A percentile compares a stretch with the other conserved stretches of the same genome.
Conservation (phyloP, 2,113 vertebrate genomes). For the Myiozetetes cayanensis region DNA sequence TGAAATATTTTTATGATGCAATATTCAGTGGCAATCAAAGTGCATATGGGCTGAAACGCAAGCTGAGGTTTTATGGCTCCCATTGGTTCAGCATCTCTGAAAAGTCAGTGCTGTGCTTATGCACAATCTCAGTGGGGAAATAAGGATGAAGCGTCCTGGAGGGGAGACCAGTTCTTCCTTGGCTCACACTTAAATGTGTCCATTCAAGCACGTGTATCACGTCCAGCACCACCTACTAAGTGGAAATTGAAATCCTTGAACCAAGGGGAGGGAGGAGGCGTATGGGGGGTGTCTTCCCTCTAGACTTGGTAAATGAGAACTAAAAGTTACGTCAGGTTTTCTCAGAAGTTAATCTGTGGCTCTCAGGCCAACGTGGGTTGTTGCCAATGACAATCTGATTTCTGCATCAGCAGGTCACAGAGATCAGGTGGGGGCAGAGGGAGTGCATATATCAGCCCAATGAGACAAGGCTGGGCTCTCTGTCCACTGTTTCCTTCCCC, state of each 20-base stretch:
- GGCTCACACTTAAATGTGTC: not conserved
- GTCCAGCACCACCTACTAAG: not conserved
- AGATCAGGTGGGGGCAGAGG: slow-evolving; percentile 7
- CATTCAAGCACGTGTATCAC: not conserved
- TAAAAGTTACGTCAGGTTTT: slow-evolving; percentile 37
- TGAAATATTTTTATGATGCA: not conserved
- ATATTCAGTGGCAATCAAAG: not conserved
- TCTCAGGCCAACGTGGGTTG: not conserved
- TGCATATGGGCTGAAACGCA: not conserved
- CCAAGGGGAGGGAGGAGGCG: not conserved
- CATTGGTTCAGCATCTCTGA: not conserved
- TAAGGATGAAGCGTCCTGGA: not conserved
- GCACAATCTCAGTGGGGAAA: not conserved
- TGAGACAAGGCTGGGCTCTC: not conserved
- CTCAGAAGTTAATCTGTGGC: slow-evolving; percentile 55
- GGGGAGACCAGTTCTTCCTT: not conserved
- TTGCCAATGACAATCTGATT: slow-evolving; percentile 19
- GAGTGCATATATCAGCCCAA: not conserved
- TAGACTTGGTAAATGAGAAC: not conserved
- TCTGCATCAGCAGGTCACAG: slow-evolving; percentile 36
- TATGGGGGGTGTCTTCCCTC: slow-evolving; percentile 9
- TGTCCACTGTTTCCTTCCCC: not conserved
- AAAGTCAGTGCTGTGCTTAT: not conserved
- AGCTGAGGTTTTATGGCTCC: not conserved
- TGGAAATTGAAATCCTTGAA: not conserved